Conservation (phyloP, 2,888 invertebrate species). For the Calameuta idolon region DNA sequence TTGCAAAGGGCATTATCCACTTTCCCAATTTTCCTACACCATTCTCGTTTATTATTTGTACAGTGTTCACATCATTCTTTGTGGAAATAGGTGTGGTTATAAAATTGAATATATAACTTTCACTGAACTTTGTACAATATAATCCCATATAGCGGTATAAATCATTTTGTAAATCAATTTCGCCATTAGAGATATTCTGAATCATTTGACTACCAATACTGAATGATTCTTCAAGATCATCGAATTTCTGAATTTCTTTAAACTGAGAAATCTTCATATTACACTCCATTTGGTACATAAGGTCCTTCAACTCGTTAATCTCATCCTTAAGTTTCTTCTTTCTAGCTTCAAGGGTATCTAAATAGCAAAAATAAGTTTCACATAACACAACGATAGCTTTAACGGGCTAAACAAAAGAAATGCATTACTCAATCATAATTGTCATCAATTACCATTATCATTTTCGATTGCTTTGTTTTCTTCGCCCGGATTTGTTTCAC, state of each 20-base stretch:
- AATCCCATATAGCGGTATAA: conserved; percentile 25
- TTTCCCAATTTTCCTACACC: conserved; percentile 25
- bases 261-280: background rate
- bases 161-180: conserved; percentile 14
- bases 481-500: background rate
- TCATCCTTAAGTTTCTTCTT: conserved; percentile 1
- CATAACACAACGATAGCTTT: background rate
- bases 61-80: conserved; percentile 16
- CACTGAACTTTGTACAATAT: conserved; percentile 19
- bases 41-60: conserved; percentile 26
- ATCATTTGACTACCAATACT: background rate
- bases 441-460: background rate
- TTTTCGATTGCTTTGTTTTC: background rate
- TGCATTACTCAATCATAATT: background rate
- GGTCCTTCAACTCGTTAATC: background rate
- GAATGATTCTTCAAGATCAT: background rate
- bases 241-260: background rate
- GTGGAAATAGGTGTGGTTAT: background rate
- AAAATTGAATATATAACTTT: conserved; percentile 21
- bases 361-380: background rate
- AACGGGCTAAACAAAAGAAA: background rate
- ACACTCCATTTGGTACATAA: background rate
- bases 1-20: conserved; percentile 33
- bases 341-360: background rate
- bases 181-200: background rate